Base-by-base conservation (phyloP, 2,888 invertebrate genomes). In the Philopedon plagiatum region DNA sequence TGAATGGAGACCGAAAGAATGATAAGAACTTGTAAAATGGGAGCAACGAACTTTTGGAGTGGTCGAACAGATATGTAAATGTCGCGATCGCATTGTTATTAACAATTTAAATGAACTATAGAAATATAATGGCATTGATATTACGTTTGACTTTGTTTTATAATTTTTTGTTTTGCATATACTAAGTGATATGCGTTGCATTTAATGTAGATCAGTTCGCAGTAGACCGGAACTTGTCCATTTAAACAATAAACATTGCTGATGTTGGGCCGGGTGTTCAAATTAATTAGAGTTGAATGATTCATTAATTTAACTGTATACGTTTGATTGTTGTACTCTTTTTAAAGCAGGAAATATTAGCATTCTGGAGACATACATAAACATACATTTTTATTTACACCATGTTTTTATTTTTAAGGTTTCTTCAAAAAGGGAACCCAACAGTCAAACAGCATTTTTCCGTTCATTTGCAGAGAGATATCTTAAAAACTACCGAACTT, bases 41-140 rank as follows among this genome's bases (percentile, higher is more conserved):
- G 58, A 39, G 23, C 58, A 58, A 58, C 41, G 58, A 58, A 58
- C 58, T 58, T 57, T 39, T 41, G 29, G 37, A 41, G 58, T 58
- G 39, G 39, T 15, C 58, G 39, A 21, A 39, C 58, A 41, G 58
- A 58, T 58, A 58, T 58, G 58, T 58, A 41, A 58, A 58, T 58
- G 37, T 37, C 11, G 23, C 26, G 13, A 37, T 26, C 39, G 15
- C 26, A 41, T 58, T 39, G 58, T 26, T 58, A 58, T 58, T 58
- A 58, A 58, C 58, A 58, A 58, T 58, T 58, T 58, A 58, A 58
- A 58, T 58, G 41, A 39, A 41, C 41, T 19, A 21, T 19, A 57
- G 57, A 37, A 57, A 57, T 57, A 37, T 21, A 58, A 26, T 41
- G 26, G 15, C 26, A 11, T 58, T 41, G 23, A 58, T 41, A 58